These are phyloP conservation scores for Eulemur rubriventer DNA, from an alignment of 2,797 vertebrate genomes.

Conservation along the genomic window DNA sequence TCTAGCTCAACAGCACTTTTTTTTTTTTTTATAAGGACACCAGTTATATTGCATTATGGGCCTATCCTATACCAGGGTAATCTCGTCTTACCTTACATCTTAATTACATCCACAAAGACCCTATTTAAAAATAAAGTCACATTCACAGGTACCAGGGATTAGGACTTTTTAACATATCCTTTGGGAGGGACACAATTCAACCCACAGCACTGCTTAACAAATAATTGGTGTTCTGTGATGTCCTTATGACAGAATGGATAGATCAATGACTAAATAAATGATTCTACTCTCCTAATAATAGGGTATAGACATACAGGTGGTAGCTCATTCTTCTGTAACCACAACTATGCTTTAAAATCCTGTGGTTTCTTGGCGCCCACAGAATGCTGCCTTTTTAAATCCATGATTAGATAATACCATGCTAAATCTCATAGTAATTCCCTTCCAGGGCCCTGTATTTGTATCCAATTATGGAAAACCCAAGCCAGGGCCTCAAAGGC, in stretches of 20 bases:
- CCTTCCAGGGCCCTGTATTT: slow-evolving; percentile 79
- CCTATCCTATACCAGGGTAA: not conserved
- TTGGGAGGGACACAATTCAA: not conserved
- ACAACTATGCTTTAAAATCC: slow-evolving; percentile 55
- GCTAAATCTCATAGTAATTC: slow-evolving; percentile 83
- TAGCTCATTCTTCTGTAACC: slow-evolving; percentile 35
- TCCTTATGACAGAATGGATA: not conserved
- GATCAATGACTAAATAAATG: not conserved
- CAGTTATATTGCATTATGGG: not conserved
- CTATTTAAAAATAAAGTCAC: not conserved
- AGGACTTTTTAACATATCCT: not conserved
- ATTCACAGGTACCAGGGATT: not conserved
- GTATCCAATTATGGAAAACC: slow-evolving; percentile 81
- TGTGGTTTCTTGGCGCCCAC: not conserved
- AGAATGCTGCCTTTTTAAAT: slow-evolving; percentile 69
- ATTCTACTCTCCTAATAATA: not conserved
- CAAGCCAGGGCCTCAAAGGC: slow-evolving; percentile 74
- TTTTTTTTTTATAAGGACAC: not conserved
- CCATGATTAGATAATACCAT: slow-evolving; percentile 76
- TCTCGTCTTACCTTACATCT: not conserved
- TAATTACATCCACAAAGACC: not conserved
- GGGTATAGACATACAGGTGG: not conserved
- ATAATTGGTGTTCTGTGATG: not conserved
- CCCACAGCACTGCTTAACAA: not conserved
- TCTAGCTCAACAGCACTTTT: not conserved